Evolutionary conservation across 2,113 vertebrate species (phyloP).

Genomic region (Phylloscopus whistleri): DNA sequence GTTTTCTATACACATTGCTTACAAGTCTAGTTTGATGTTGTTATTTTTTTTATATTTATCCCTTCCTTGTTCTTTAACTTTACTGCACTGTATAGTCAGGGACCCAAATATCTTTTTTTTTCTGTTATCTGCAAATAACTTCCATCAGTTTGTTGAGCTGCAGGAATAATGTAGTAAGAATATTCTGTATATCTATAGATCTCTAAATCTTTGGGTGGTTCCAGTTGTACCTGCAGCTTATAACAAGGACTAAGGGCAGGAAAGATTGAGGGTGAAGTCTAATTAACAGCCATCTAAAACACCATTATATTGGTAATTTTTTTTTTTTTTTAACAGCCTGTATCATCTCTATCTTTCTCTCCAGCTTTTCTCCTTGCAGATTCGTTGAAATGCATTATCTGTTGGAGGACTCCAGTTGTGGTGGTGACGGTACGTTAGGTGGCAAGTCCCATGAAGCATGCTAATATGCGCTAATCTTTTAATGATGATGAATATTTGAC

Average conservation of each 20-base stretch:
- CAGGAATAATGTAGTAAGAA: background rate
- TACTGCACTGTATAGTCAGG: background rate
- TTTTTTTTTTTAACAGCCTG: background rate
- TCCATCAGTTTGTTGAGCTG: background rate
- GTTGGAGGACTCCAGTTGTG: conserved; percentile 37
- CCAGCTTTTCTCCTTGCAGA: background rate
- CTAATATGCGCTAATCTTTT: conserved; percentile 55
- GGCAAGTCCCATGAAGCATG: conserved; percentile 66
- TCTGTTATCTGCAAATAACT: background rate
- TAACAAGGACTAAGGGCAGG: background rate
- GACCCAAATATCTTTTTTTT: background rate
- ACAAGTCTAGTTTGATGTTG: background rate
- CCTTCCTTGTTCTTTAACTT: background rate
- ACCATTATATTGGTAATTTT: background rate
- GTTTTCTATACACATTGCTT: background rate
- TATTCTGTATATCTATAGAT: background rate
- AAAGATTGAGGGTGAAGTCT: background rate
- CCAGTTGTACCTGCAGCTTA: background rate
- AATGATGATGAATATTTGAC: conserved; percentile 65
- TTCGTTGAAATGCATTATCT: background rate
- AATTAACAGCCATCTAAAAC: background rate
- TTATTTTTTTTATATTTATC: background rate
- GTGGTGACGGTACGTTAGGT: conserved; percentile 16
- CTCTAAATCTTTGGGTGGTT: background rate
- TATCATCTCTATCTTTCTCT: background rate